Percentiles rank a stretch among this genome's conserved stretches.
Evolutionary conservation across 2,797 vertebrate genomes (phyloP).

Genomic region (Macropus fuliginosus): DNA sequence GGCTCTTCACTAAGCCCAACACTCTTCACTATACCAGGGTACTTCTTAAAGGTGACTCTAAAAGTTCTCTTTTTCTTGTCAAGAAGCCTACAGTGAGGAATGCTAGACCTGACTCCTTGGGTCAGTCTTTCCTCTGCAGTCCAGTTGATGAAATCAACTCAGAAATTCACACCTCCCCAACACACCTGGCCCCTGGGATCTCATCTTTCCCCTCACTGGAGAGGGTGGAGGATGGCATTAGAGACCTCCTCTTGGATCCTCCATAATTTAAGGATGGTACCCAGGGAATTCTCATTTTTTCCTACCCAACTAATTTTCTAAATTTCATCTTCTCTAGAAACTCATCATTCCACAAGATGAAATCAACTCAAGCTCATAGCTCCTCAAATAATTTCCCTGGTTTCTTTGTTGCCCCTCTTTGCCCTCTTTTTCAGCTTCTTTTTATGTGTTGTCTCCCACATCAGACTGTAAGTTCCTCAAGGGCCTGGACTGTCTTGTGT

Average conservation of each 20-base stretch:
- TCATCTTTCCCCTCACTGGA: background rate
- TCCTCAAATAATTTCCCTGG: background rate
- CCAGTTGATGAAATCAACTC: background rate
- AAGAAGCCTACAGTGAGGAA: background rate
- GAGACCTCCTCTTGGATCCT: background rate
- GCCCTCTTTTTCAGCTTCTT: background rate
- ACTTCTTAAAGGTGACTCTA: background rate
- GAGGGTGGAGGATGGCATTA: background rate
- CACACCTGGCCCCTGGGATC: background rate
- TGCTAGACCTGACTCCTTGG: background rate
- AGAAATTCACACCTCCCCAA: background rate
- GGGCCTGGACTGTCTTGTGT: background rate
- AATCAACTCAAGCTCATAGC: background rate
- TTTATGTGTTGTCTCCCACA: background rate
- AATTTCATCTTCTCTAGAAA: background rate
- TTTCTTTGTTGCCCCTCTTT: background rate
- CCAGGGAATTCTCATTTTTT: background rate
- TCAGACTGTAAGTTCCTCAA: background rate
- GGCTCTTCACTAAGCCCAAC: background rate
- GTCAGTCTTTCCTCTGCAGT: background rate
- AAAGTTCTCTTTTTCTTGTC: background rate
- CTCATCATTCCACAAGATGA: background rate
- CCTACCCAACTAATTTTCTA: background rate
- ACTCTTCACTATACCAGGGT: background rate
- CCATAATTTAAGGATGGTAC: background rate